Percentiles rank a stretch among this genome's conserved stretches.
These are phyloP conservation scores for Cerceris ruficornis DNA, from an alignment of 2,888 invertebrate genomes.

Conservation along the genomic window DNA sequence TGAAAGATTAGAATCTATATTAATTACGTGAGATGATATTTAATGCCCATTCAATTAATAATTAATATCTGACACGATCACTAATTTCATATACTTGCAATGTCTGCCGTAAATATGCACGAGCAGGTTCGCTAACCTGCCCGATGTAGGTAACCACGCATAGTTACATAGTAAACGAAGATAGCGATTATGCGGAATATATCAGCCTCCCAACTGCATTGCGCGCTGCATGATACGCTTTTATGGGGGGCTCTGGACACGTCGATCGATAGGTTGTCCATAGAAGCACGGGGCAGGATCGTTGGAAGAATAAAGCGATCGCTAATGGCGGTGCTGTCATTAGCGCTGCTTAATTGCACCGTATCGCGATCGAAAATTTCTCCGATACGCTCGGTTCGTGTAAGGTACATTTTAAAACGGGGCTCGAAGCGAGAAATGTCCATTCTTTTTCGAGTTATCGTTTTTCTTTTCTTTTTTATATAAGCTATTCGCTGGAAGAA, in stretches of 20 bases:
- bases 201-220: conserved; percentile 15
- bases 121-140: conserved; percentile 37
- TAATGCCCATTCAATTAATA: conserved; percentile 40
- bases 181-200: conserved; percentile 41
- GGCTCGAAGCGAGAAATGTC: background rate
- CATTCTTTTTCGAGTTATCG: background rate
- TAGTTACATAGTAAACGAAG: conserved; percentile 25
- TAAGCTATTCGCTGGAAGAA: too few species aligned
- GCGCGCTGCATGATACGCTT: conserved; percentile 30
- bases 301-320: conserved; percentile 42
- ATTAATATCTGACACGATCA: conserved; percentile 36
- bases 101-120: conserved; percentile 14
- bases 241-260: conserved; percentile 30
- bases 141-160: background rate
- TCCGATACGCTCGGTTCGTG: conserved; percentile 28
- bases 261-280: conserved; percentile 52
- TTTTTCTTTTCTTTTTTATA: background rate
- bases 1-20: conserved; percentile 23
- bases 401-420: background rate
- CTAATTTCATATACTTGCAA: conserved; percentile 32
- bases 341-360: conserved; percentile 55
- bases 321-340: conserved; percentile 55
- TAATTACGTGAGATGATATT: conserved; percentile 43
- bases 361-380: conserved; percentile 34
- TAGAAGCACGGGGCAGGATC: conserved; percentile 23